Percentiles rank a stretch among this genome's conserved stretches.
phyloP scores from a whole-genome alignment of 1,140 invertebrate species.

The Pseudomyrmex pallidus region DNA sequence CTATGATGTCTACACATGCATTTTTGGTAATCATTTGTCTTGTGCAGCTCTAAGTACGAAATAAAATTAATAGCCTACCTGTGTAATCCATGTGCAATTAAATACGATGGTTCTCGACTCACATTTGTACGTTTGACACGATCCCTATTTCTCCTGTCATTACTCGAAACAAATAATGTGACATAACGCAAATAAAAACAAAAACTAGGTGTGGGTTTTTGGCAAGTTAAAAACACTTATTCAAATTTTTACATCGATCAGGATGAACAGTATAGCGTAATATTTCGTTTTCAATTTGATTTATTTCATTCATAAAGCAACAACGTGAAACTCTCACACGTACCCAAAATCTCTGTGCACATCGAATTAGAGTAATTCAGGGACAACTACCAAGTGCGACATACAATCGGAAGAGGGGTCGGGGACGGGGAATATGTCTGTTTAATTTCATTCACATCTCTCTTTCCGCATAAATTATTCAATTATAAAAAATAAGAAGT shows the following conservation, averaged over 20 bases:
- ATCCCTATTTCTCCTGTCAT: not conserved
- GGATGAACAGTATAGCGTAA: not conserved
- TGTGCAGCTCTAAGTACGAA: constrained; percentile 71
- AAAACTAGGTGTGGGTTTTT: too few species aligned
- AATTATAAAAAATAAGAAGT: constrained; percentile 69
- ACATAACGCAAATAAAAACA: too few species aligned
- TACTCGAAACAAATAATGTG: not conserved
- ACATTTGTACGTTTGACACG: not conserved
- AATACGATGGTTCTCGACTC: constrained; percentile 27
- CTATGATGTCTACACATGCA: constrained; percentile 56
- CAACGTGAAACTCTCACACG: constrained; percentile 62
- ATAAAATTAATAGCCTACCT: constrained; percentile 72
- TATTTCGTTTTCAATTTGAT: constrained; percentile 48
- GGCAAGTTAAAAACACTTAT: not conserved
- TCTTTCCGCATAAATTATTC: constrained; percentile 64
- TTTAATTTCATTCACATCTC: constrained; percentile 43
- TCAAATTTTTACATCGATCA: not conserved
- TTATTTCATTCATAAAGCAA: constrained; percentile 72
- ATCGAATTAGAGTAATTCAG: constrained; percentile 59
- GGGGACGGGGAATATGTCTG: not conserved
- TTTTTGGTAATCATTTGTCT: constrained; percentile 71
- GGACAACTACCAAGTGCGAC: constrained; percentile 36
- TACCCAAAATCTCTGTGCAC: constrained; percentile 60
- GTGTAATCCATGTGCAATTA: constrained; percentile 71
- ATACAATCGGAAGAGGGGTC: not conserved